phyloP scores from a whole-genome alignment of 2,888 invertebrate species.

The Pristionchus maxplancki region DNA sequence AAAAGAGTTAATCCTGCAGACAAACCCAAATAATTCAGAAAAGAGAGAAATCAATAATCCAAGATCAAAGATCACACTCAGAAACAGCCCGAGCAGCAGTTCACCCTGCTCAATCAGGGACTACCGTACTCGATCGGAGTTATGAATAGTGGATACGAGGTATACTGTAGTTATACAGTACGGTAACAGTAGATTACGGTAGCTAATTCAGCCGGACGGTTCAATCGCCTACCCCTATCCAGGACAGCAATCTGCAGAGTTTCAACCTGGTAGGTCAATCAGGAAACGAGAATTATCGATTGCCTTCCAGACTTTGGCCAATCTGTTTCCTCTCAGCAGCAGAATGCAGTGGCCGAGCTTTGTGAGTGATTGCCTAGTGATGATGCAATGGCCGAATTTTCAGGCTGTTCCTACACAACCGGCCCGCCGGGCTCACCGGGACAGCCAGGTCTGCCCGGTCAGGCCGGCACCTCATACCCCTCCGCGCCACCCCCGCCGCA shows the following conservation, averaged over 20 bases:
- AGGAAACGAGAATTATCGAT: not conserved
- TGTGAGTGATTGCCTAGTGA: conserved; percentile 3
- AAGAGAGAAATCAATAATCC: not conserved
- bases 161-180: conserved; percentile 25
- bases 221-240: not conserved
- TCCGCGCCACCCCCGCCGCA: not conserved
- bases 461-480: not conserved
- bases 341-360: not conserved
- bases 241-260: not conserved
- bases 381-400: not conserved
- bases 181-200: not conserved
- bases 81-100: conserved; percentile 6
- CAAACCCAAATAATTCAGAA: too few relatives aligned
- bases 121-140: conserved; percentile 31
- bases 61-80: not conserved
- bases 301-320: not conserved
- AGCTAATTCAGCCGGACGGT: not conserved
- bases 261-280: not conserved
- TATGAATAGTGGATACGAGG: conserved; percentile 23
- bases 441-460: not conserved
- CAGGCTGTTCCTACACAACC: conserved; percentile 29
- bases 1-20: too few relatives aligned
- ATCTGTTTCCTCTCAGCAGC: not conserved
- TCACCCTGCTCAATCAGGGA: conserved; percentile 23
- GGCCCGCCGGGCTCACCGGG: not conserved